Evolutionary conservation across 2,113 vertebrate species (phyloP), one percentile per base, ranked within the genome.

Genomic region (Aegithalos caudatus): DNA sequence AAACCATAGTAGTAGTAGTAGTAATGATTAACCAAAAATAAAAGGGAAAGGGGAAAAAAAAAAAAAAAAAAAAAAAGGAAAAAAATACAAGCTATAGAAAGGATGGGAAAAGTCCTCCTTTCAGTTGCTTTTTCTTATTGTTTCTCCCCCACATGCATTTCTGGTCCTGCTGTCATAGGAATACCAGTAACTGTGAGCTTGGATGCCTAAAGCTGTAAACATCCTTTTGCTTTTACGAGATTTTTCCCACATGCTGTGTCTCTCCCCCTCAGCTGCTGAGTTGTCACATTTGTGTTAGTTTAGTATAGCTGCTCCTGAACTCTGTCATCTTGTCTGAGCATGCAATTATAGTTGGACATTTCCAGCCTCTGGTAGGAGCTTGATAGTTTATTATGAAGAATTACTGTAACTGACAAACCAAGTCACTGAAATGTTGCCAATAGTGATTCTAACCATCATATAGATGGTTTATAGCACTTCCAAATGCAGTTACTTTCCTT

Each of bases 241-340:
- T 61, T 66, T 90, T 88, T 88, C 67, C 88, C 79, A 88, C 74
- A 47, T 93, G 57, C 50, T 83, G 33, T 50, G 35, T 70, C 25
- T 88, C 70, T 90, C 37, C 48, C 70, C 12, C 5, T 91, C 81
- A 87, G 90, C 85, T 93, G 81, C 88, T 88, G 92, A 88, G 64
- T 90, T 77, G 79, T 88, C 69, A 71, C 73, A 66, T 86, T 92
- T 94, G 66, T 92, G 85, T 93, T 92, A 64, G 78, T 84, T 94
- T 91, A 83, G 58, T 72, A 9, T 48, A 88, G 79, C 88, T 93
- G 66, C 79, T 94, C 12, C 71, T 94, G 62, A 90, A 66, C 38
- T 79, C 94, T 82, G 4, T 94, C 90, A 90, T 94, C 89, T 91
- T 91, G 66, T 94, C 87, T 89, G 62, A 82, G 45, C 47, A 2